Percentiles rank a stretch among this genome's conserved stretches.
These are phyloP conservation scores for Scaptomyza flava DNA, from an alignment of 2,888 invertebrate species.

Conservation along the genomic window DNA sequence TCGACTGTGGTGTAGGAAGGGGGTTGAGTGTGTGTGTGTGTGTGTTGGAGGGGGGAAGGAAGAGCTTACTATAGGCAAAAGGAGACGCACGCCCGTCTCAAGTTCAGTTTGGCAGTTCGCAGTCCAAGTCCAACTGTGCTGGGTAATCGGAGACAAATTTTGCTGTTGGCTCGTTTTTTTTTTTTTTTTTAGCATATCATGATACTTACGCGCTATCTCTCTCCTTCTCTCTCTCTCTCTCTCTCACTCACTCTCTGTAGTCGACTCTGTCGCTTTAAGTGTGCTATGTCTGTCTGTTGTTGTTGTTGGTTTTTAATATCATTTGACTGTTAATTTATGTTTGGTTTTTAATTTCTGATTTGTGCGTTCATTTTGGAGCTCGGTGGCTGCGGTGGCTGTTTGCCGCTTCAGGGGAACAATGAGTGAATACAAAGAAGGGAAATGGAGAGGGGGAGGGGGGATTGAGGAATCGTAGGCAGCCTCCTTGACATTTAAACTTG, in stretches of 20 bases:
- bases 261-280: constrained; percentile 15
- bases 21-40: background rate
- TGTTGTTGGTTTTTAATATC: constrained; percentile 63
- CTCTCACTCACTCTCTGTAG: constrained; percentile 18
- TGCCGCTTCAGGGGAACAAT: background rate
- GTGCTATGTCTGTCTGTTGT: constrained; percentile 37
- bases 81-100: constrained; percentile 69
- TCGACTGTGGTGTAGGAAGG: constrained; percentile 49
- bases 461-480: constrained; percentile 22
- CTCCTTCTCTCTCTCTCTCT: constrained; percentile 2
- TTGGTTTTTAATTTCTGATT: constrained; percentile 82
- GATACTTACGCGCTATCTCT: constrained; percentile 17
- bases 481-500: constrained; percentile 52
- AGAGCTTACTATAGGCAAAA: background rate
- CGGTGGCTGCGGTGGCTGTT: constrained; percentile 2
- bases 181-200: constrained; percentile 37
- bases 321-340: constrained; percentile 82
- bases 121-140: constrained; percentile 54
- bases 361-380: constrained; percentile 73
- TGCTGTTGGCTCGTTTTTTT: constrained; percentile 45
- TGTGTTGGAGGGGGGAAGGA: background rate
- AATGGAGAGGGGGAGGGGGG: background rate
- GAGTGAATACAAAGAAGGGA: background rate
- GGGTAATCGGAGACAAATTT: constrained; percentile 68
- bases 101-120: constrained; percentile 62